Evolutionary conservation across 2,113 vertebrate genomes (phyloP).

Genomic region (Podarcis cretensis): DNA sequence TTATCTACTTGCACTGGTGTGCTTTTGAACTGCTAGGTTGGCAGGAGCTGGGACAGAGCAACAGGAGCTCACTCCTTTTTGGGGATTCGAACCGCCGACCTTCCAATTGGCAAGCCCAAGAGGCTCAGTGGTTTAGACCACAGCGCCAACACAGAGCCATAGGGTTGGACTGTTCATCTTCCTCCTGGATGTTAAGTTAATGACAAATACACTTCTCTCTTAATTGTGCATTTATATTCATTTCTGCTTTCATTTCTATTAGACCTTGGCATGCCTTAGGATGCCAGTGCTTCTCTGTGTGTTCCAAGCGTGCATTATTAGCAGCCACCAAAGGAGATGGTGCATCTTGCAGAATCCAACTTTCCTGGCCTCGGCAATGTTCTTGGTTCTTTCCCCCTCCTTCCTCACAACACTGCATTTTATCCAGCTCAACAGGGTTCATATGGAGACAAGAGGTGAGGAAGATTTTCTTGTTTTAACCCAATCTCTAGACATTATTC

Average conservation of each 20-base stretch:
- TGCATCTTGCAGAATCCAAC: background rate
- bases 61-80: no score
- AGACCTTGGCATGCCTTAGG: background rate
- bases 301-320: background rate
- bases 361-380: background rate
- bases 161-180: background rate
- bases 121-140: no score
- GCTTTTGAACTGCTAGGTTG: no score
- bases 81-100: no score
- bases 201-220: background rate
- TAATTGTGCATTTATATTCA: background rate
- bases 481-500: background rate
- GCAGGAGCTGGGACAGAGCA: no score
- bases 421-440: background rate
- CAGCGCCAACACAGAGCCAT: no score
- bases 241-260: background rate
- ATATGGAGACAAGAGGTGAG: background rate
- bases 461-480: background rate
- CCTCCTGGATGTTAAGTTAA: background rate
- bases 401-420: background rate
- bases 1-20: no score
- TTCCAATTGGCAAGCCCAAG: no score
- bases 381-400: background rate
- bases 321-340: background rate
- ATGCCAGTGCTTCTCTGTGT: background rate